phyloP scores from a whole-genome alignment of 2,113 vertebrate genomes.

The Corapipo altera region DNA sequence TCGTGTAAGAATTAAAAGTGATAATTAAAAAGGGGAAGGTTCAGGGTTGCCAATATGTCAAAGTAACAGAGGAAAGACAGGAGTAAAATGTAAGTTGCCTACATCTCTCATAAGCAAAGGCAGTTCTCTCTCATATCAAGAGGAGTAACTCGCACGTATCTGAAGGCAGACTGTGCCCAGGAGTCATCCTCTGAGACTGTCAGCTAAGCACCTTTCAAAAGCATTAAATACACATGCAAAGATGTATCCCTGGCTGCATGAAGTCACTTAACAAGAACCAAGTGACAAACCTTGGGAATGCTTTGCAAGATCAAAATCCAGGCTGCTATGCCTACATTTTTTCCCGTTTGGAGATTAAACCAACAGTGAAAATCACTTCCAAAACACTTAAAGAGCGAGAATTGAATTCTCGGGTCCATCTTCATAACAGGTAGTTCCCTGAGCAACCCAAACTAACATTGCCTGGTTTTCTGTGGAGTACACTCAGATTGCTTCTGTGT shows the following conservation, averaged over 20 bases:
- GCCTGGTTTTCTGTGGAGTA: not conserved
- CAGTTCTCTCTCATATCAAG: not conserved
- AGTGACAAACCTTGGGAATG: not conserved
- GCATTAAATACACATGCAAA: not conserved
- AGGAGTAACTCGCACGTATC: not conserved
- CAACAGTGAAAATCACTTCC: conserved; percentile 2
- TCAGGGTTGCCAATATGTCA: not conserved
- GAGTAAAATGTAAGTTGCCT: not conserved
- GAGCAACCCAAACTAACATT: not conserved
- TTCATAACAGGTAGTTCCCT: not conserved
- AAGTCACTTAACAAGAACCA: conserved; percentile 5
- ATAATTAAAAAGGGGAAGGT: not conserved
- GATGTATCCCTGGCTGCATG: not conserved
- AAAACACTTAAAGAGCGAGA: not conserved
- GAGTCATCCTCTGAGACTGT: not conserved
- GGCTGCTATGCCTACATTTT: not conserved
- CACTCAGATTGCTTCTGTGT: not conserved
- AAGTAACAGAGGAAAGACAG: not conserved
- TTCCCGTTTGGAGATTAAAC: not conserved
- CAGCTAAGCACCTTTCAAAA: conserved; percentile 26
- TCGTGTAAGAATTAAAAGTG: not conserved
- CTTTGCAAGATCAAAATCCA: not conserved
- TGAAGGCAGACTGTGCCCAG: not conserved
- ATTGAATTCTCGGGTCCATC: not conserved
- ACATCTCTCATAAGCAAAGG: not conserved